phyloP scores from a whole-genome alignment of 1,140 invertebrate genomes.

The Trialeurodes vaporariorum region DNA sequence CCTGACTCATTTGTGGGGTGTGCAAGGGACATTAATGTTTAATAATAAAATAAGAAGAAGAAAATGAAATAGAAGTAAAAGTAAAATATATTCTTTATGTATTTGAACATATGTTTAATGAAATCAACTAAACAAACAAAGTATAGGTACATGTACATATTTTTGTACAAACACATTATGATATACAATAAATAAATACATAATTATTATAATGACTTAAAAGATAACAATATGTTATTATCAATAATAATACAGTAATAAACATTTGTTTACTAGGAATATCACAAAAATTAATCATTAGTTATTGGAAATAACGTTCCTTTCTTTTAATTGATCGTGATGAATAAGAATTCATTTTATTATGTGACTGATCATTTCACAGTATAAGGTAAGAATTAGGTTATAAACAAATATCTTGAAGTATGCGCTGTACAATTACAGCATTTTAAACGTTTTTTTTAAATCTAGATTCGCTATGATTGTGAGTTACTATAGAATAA shows the following conservation, averaged over 20 bases:
- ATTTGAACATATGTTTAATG: neutral
- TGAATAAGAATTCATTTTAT: too few species aligned
- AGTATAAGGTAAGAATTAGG: too few species aligned
- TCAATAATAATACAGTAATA: conserved; percentile 1
- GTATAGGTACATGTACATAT: neutral
- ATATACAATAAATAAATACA: neutral
- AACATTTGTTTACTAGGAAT: neutral
- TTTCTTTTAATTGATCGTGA: neutral
- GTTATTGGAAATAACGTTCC: neutral
- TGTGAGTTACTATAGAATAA: too few species aligned
- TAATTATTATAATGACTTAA: neutral
- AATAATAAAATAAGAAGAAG: too few species aligned
- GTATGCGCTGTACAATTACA: too few species aligned
- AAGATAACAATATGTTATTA: neutral
- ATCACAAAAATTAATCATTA: neutral
- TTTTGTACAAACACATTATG: neutral
- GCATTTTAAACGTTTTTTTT: too few species aligned
- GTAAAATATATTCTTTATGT: neutral
- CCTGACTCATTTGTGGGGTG: too few species aligned
- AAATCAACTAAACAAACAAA: neutral
- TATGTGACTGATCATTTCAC: too few species aligned
- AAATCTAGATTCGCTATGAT: too few species aligned
- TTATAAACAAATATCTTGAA: too few species aligned
- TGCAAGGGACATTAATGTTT: too few species aligned
- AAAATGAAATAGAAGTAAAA: neutral